These are phyloP conservation scores for Cantharis nigra DNA, from an alignment of 2,888 invertebrate species.

Conservation along the genomic window DNA sequence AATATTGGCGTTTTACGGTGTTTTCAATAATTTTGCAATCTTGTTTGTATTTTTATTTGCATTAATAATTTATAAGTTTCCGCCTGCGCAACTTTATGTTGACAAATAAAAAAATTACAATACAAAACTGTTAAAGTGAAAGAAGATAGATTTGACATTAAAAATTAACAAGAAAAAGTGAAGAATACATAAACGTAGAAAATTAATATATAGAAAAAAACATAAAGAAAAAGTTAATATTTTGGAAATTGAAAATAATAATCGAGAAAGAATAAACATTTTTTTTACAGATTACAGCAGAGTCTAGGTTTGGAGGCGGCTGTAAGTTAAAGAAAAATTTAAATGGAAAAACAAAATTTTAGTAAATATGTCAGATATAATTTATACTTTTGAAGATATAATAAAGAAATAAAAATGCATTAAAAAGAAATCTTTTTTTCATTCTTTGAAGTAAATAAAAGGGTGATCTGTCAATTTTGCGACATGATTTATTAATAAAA, in stretches of 20 bases:
- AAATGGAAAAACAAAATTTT: neutral
- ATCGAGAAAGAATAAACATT: no score
- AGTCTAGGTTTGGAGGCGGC: no score
- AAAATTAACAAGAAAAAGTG: no score
- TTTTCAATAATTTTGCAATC: constrained; percentile 25
- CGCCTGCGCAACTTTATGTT: neutral
- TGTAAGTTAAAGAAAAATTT: neutral
- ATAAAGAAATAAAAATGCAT: neutral
- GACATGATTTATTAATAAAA: neutral
- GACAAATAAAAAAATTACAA: neutral
- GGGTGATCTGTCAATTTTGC: neutral
- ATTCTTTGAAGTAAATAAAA: neutral
- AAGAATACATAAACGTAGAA: no score
- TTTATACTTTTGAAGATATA: neutral
- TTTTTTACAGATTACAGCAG: no score
- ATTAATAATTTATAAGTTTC: neutral
- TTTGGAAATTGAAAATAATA: no score
- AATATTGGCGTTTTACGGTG: constrained; percentile 24
- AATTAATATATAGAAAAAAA: no score
- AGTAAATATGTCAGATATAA: neutral
- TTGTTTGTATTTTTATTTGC: neutral
- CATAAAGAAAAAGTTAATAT: no score
- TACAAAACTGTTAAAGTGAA: neutral
- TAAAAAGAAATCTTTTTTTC: neutral
- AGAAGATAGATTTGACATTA: neutral